Percentiles rank a stretch among this genome's conserved stretches.
phyloP scores from a whole-genome alignment of 2,797 vertebrate species.

The Arvicola amphibius region DNA sequence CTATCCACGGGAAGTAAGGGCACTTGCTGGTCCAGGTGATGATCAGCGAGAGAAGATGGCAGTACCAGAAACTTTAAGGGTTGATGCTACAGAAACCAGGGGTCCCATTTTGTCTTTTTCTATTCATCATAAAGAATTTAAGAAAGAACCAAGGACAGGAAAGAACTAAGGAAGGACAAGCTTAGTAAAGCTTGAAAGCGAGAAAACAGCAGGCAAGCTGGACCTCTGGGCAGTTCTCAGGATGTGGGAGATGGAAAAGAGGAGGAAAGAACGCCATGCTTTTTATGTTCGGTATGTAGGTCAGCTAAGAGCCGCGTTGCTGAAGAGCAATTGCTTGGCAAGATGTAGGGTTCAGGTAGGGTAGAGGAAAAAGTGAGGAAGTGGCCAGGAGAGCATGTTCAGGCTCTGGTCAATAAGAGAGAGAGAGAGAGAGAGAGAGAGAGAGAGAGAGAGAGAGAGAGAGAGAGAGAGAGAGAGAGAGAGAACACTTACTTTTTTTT shows the following conservation, averaged over 20 bases:
- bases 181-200: neutral
- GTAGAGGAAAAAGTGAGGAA: neutral
- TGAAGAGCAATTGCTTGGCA: neutral
- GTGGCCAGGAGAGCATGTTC: neutral
- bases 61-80: neutral
- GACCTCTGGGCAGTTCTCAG: neutral
- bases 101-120: neutral
- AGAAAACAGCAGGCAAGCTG: neutral
- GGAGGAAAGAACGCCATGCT: neutral
- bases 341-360: neutral
- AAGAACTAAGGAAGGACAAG: neutral
- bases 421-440: neutral
- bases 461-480: neutral
- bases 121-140: neutral
- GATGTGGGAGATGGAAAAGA: neutral
- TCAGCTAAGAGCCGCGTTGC: neutral
- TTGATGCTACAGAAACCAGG: neutral
- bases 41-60: constrained; percentile 57
- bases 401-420: neutral
- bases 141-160: neutral
- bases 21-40: constrained; percentile 77
- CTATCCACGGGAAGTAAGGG: constrained; percentile 69
- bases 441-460: too few relatives aligned
- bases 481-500: neutral
- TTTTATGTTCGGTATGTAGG: too few relatives aligned